These are phyloP conservation scores for Clangula hyemalis DNA, from an alignment of 2,797 vertebrate species.

Conservation along the genomic window DNA sequence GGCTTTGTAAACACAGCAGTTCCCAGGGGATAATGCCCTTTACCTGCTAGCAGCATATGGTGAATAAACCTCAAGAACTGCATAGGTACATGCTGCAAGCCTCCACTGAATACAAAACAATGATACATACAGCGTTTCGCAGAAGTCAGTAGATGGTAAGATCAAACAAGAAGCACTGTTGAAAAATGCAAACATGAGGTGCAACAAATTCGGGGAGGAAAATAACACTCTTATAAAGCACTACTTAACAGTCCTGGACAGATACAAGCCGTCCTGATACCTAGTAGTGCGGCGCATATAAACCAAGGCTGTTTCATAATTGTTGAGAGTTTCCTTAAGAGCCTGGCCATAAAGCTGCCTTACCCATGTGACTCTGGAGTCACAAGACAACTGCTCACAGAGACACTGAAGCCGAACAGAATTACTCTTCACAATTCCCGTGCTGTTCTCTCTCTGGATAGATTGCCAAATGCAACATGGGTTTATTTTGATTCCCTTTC, in stretches of 20 bases:
- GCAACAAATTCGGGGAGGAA: background rate
- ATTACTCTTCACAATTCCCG: background rate
- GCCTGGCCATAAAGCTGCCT: background rate
- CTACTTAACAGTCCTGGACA: background rate
- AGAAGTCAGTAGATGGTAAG: background rate
- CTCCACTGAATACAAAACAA: background rate
- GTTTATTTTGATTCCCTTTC: background rate
- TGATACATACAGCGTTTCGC: background rate
- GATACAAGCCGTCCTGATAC: background rate
- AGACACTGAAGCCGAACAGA: background rate
- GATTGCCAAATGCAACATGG: background rate
- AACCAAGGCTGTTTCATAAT: background rate
- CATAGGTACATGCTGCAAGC: background rate
- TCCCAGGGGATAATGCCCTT: background rate
- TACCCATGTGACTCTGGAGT: background rate
- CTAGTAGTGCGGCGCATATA: background rate
- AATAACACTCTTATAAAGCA: background rate
- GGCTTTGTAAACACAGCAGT: background rate
- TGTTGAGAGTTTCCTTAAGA: background rate
- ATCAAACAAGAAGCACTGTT: background rate
- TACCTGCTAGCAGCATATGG: background rate
- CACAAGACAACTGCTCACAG: background rate
- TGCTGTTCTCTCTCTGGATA: background rate
- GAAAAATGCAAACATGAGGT: background rate
- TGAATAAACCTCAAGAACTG: background rate